Conservation (phyloP, 2,888 invertebrate species). For the Ecliptopera silaceata region DNA sequence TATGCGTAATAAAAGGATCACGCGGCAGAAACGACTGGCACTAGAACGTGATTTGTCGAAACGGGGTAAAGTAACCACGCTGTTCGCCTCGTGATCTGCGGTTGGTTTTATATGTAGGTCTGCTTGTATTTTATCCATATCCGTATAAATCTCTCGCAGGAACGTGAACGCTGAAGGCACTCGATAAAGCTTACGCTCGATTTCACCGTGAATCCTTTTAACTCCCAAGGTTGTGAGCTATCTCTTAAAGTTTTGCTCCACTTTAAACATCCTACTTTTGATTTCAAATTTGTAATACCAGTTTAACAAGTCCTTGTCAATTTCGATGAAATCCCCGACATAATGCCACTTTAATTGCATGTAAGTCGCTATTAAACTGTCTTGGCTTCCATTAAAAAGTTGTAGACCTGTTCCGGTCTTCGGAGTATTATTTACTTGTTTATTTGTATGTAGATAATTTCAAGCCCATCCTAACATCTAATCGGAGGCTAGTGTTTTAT, state of each 20-base stretch:
- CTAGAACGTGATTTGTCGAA: slow-evolving; percentile 53
- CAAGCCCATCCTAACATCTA: slow-evolving; percentile 44
- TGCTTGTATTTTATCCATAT: slow-evolving; percentile 32
- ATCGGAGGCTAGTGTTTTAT: slow-evolving; percentile 30
- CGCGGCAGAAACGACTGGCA: slow-evolving; percentile 40
- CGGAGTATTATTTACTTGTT: slow-evolving; percentile 40
- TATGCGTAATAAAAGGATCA: slow-evolving; percentile 48
- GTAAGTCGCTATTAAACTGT: slow-evolving; percentile 28
- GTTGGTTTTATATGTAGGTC: slow-evolving; percentile 41
- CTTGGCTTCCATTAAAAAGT: slow-evolving; percentile 26
- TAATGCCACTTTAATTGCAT: slow-evolving; percentile 23
- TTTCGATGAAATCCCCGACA: slow-evolving; percentile 15
- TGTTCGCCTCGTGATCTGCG: slow-evolving; percentile 53
- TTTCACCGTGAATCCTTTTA: slow-evolving; percentile 32
- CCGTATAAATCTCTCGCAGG: slow-evolving; percentile 32
- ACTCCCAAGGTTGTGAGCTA: slow-evolving; percentile 24
- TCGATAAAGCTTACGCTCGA: slow-evolving; percentile 31
- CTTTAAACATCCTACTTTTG: slow-evolving; percentile 2
- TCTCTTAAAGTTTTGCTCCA: slow-evolving; percentile 11
- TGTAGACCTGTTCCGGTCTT: slow-evolving; percentile 42
- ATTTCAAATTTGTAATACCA: slow-evolving; percentile 6
- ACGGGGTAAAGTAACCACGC: slow-evolving; percentile 50
- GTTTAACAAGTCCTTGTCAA: slow-evolving; percentile 17
- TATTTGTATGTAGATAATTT: slow-evolving; percentile 50
- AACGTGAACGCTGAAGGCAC: slow-evolving; percentile 36